Evolutionary conservation across 2,888 invertebrate species (phyloP).

Genomic region (Magallana nippona): DNA sequence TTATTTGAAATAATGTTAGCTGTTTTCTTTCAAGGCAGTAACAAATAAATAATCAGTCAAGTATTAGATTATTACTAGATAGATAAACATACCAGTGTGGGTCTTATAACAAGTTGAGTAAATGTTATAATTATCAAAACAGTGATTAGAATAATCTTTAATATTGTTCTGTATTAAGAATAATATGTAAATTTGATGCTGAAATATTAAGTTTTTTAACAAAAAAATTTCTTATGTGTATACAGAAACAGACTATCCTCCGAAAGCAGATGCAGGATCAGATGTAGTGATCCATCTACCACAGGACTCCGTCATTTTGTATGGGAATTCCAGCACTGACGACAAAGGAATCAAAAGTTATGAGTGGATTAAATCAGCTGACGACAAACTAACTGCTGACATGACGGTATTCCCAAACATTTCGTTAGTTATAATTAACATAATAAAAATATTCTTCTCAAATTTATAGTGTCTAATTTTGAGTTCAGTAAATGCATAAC

Average conservation of each 20-base stretch:
- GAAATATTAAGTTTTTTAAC: too few relatives aligned
- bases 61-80: too few relatives aligned
- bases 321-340: conserved; percentile 94
- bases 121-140: too few relatives aligned
- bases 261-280: conserved; percentile 95
- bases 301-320: conserved; percentile 90
- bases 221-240: conserved; percentile 17
- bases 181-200: too few relatives aligned
- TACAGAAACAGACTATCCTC: conserved; percentile 93
- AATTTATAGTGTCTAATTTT: neutral
- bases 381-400: conserved; percentile 93
- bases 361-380: conserved; percentile 95
- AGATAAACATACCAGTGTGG: too few relatives aligned
- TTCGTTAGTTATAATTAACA: neutral
- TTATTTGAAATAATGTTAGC: too few relatives aligned
- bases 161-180: too few relatives aligned
- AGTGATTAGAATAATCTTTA: too few relatives aligned
- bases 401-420: conserved; percentile 84
- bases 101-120: too few relatives aligned
- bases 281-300: conserved; percentile 94
- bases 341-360: conserved; percentile 95
- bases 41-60: too few relatives aligned
- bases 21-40: too few relatives aligned
- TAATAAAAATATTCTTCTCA: neutral
- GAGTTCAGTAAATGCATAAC: neutral